Conservation (phyloP, 2,888 invertebrate genomes). For the Coelogynopora nodosa region DNA sequence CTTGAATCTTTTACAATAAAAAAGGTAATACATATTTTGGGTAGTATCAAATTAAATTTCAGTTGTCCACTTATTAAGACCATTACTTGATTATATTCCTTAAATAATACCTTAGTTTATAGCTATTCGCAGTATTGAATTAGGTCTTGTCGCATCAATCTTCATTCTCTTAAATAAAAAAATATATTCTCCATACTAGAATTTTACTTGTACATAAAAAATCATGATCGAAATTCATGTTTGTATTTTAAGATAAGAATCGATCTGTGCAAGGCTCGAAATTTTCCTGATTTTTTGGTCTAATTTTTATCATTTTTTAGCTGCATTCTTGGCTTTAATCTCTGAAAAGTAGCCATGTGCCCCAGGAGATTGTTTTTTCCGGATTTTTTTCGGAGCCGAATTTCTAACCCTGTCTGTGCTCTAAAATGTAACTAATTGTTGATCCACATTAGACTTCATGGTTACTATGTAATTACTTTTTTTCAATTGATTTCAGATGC, state of each 20-base stretch:
- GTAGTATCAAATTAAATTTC: not conserved
- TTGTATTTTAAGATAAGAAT: not conserved
- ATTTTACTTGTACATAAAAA: not conserved
- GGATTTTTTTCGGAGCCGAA: no score
- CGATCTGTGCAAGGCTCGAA: no score
- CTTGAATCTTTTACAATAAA: not conserved
- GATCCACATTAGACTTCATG: not conserved
- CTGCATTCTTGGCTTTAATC: no score
- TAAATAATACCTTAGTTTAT: not conserved
- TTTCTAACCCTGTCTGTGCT: no score
- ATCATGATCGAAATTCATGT: no score
- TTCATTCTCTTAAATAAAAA: not conserved
- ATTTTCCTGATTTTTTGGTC: no score
- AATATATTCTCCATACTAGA: not conserved
- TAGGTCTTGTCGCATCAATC: not conserved
- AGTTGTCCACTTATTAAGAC: not conserved
- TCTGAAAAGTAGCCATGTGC: no score
- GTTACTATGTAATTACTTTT: slow-evolving; percentile 21
- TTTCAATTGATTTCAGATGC: slow-evolving; percentile 28
- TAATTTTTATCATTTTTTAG: no score
- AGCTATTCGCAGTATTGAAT: not conserved
- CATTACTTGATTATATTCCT: not conserved
- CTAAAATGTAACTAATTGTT: not conserved
- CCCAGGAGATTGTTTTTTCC: no score
- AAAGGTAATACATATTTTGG: not conserved